Conservation (phyloP, 2,888 invertebrate species). For the Stegophylla sp. region DNA sequence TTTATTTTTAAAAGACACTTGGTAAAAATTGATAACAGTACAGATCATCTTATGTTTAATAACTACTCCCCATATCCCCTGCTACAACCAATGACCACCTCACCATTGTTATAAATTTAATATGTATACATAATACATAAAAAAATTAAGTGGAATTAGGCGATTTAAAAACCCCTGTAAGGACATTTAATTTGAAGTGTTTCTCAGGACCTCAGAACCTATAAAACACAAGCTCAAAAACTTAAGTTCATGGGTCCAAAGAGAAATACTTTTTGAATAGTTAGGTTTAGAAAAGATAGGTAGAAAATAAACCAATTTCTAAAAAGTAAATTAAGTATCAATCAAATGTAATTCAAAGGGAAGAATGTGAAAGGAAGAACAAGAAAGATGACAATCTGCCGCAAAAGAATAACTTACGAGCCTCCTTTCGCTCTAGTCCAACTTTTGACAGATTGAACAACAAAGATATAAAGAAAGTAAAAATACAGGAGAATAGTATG, state of each 20-base stretch:
- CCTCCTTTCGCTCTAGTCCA: conserved; percentile 58
- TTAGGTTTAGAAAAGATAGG: too few relatives aligned
- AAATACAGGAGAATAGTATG: neutral
- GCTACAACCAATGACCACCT: neutral
- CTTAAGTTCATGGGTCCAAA: conserved; percentile 52
- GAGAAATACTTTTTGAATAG: conserved; percentile 49
- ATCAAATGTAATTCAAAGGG: neutral
- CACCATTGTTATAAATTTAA: neutral
- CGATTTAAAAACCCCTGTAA: conserved; percentile 43
- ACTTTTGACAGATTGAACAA: conserved; percentile 48
- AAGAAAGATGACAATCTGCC: conserved; percentile 23
- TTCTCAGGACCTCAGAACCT: conserved; percentile 51
- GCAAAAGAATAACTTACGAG: conserved; percentile 58
- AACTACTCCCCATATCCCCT: neutral
- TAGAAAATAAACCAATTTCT: too few relatives aligned
- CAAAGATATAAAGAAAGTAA: neutral
- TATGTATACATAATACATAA: neutral
- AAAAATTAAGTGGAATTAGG: neutral
- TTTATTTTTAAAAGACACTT: conserved; percentile 12
- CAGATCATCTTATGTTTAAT: conserved; percentile 7
- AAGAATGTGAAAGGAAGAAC: neutral
- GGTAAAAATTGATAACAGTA: conserved; percentile 26
- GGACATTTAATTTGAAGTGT: neutral
- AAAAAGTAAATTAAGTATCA: too few relatives aligned
- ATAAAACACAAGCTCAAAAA: conserved; percentile 52